Evolutionary conservation across 1,140 invertebrate genomes (phyloP), one percentile per base, ranked within the genome.

Genomic region (Papilio polytes): DNA sequence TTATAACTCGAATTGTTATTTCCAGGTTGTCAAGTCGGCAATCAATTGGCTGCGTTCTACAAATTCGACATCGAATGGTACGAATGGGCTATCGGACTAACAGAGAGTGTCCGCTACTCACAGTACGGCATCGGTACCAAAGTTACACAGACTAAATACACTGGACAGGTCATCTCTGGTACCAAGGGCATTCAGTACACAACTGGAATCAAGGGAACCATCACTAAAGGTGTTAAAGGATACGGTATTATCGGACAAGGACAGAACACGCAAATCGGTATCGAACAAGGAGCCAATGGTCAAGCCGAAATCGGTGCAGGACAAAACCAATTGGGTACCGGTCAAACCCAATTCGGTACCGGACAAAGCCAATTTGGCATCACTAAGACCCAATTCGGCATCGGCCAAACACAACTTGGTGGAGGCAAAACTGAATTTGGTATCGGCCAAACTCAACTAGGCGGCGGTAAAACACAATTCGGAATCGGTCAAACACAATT

Each of bases 11-110:
- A 79, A 77, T 82, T 53, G 63, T 81, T 81, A 7, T n/a, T 87
- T 84, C 41, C 89, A 95, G 95, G 94, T 51, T 95, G 95, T 81
- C 90, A 91, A 79, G 84, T 88, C 15, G 90, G 92, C 4, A 95
- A 95, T 83, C 95, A 95, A 78, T 81, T 95, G 20, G 94, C 93
- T 3, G 91, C 87, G 0, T 95, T 95, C 91, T 95, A 93, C 88
- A 95, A 93, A 81, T 95, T 95, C 88, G 94, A 95, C 82, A 70
- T 94, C 0, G 91, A 93, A 85, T 95, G 95, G 95, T 95, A 95
- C 88, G 87, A 94, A 86, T 95, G 92, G 90, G 90, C 92, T 4
- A 91, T 95, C 74, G 94, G 92, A 9, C 81, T 94, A 8, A 88
- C 90, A 48, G 92, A 94, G 76, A 94, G 91, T 78, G 89, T 89